A percentile compares a stretch with the other conserved stretches of the same genome.
These are phyloP conservation scores for Agonopterix subpropinquella DNA, from an alignment of 2,888 invertebrate species.

Conservation along the genomic window DNA sequence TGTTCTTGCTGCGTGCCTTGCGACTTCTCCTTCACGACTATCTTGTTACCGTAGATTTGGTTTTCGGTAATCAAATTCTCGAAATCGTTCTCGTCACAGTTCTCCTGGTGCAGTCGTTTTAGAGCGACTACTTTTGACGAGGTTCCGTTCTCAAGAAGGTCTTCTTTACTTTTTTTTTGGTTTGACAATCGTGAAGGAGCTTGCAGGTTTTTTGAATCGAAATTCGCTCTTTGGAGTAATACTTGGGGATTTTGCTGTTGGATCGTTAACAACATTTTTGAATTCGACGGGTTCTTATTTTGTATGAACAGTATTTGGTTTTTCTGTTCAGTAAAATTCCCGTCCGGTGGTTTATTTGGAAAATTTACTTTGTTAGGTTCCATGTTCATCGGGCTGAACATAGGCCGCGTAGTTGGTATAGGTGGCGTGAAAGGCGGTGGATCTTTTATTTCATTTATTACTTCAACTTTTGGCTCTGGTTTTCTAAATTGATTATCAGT, in stretches of 20 bases:
- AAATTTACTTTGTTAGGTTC: conserved; percentile 41
- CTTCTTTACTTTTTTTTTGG: conserved; percentile 63
- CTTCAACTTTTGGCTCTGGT: conserved; percentile 37
- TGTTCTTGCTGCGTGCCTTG: conserved; percentile 59
- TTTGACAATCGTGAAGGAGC: conserved; percentile 65
- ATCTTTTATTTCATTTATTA: conserved; percentile 31
- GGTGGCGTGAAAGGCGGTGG: conserved; percentile 16
- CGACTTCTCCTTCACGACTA: conserved; percentile 73
- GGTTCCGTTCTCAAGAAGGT: conserved; percentile 37
- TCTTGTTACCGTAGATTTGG: conserved; percentile 73
- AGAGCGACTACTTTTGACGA: conserved; percentile 66
- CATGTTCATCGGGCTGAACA: conserved; percentile 43
- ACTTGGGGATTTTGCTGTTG: conserved; percentile 59
- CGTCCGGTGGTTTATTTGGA: conserved; percentile 44
- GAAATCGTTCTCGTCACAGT: conserved; percentile 70
- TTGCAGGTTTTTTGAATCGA: conserved; percentile 67
- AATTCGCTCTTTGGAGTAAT: conserved; percentile 49
- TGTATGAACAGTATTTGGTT: conserved; percentile 61
- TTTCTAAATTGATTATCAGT: conserved; percentile 43
- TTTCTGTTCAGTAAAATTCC: conserved; percentile 44
- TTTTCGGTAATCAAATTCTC: conserved; percentile 73
- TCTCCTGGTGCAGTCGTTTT: conserved; percentile 65
- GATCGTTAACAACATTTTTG: conserved; percentile 58
- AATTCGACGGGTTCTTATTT: conserved; percentile 45
- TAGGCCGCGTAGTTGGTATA: conserved; percentile 19